phyloP scores from a whole-genome alignment of 2,797 vertebrate species.

The Alfaro cultratus region DNA sequence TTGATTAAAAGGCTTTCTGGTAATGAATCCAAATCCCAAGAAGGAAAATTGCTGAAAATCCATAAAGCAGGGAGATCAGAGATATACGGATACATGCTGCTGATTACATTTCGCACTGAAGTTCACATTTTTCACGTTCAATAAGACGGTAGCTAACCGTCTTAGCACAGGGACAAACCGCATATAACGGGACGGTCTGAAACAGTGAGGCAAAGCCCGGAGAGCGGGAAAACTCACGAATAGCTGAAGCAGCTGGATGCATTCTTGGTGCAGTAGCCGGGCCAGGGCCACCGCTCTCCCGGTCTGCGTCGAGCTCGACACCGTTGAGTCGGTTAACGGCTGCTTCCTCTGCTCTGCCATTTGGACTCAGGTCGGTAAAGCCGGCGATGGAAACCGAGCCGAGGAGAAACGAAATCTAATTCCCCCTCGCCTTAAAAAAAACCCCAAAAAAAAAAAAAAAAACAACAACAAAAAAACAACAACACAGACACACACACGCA shows the following conservation, averaged over 20 bases:
- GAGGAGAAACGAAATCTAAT: neutral
- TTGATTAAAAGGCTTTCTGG: neutral
- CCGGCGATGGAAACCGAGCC: neutral
- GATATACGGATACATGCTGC: neutral
- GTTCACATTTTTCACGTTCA: neutral
- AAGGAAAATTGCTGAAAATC: conserved; percentile 11
- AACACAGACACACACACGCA: neutral
- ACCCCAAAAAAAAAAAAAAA: too few relatives aligned
- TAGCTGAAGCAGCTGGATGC: conserved; percentile 71
- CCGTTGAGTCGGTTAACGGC: conserved; percentile 50
- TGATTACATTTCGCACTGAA: conserved; percentile 32
- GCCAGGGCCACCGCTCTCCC: conserved; percentile 75
- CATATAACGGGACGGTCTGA: conserved; percentile 25
- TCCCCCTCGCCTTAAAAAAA: neutral
- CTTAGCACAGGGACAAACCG: conserved; percentile 5
- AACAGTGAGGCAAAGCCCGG: neutral
- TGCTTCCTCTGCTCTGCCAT: conserved; percentile 72
- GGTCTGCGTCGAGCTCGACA: conserved; percentile 48
- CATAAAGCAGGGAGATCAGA: conserved; percentile 55
- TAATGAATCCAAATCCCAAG: conserved; percentile 4
- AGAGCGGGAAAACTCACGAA: conserved; percentile 74
- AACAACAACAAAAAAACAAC: neutral
- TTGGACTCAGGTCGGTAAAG: conserved; percentile 36
- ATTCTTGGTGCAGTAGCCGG: conserved; percentile 75
- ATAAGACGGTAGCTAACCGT: conserved; percentile 49